These are phyloP conservation scores for Etheostoma perlongum DNA, from an alignment of 2,797 vertebrate genomes.

Conservation along the genomic window DNA sequence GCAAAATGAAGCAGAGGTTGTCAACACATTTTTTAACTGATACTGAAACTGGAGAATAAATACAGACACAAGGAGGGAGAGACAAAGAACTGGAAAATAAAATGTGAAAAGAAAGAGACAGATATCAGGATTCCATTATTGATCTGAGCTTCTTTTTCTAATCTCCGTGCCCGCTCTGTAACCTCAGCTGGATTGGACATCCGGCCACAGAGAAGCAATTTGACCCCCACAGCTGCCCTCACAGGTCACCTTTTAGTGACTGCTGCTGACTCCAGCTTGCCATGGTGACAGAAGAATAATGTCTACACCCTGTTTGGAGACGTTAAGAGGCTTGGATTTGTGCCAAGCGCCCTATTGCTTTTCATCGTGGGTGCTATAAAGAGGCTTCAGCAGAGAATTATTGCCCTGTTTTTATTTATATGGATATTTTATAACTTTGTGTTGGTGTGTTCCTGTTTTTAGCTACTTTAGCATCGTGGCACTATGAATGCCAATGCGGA, in stretches of 20 bases:
- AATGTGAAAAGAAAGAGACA: neutral
- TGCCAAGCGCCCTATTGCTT: constrained; percentile 32
- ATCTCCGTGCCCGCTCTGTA: constrained; percentile 70
- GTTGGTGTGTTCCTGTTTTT: neutral
- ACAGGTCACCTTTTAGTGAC: constrained; percentile 78
- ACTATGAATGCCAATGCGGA: neutral
- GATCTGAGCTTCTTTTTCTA: constrained; percentile 65
- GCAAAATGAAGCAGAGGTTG: neutral
- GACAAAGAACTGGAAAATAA: constrained; percentile 8
- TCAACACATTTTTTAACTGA: neutral
- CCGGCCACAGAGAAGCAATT: constrained; percentile 78
- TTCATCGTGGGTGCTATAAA: constrained; percentile 44
- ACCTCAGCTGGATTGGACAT: constrained; percentile 75
- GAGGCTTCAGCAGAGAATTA: constrained; percentile 20
- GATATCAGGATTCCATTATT: constrained; percentile 65
- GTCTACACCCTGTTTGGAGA: constrained; percentile 46
- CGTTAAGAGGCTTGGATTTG: constrained; percentile 56
- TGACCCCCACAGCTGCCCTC: constrained; percentile 73
- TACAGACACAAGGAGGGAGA: neutral
- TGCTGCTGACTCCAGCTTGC: constrained; percentile 73
- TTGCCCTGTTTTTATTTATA: constrained; percentile 38
- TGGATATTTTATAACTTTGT: neutral
- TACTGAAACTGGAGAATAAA: neutral
- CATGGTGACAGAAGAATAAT: constrained; percentile 77
- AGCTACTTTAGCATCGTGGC: neutral